Base-by-base conservation (phyloP, 53 echinoderm and acorn worm species). In the Temnopleurus reevesii region DNA sequence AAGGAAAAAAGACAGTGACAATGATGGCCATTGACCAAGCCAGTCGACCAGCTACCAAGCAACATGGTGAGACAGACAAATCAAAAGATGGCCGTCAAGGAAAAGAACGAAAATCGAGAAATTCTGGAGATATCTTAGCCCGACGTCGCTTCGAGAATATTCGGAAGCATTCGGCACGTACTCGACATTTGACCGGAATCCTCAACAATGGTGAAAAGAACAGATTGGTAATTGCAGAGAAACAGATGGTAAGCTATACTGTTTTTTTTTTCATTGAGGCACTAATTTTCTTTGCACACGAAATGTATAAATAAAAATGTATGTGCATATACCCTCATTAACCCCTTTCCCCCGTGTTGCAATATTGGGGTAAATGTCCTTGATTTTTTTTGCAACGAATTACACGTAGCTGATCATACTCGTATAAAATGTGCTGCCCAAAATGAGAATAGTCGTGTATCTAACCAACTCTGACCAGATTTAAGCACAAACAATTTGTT, bases 201-300 rank as follows among this genome's bases (percentile, higher is more conserved):
- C 45, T 95, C 53, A 95, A 95, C 89, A 91, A 89, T 12, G 93
- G 92, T 6, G 92, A 93, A 84, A 94, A 92, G 89, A 94, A 92
- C 71, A 87, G 94, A 47, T 53, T 94, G 28, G 77, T 26, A 4
- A 86, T 90, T 45, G 76, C 61, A 35, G 93, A 95, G 51, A 92
- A 91, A 41, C 94, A 92, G 63, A 89, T 95, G 91, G 46, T 91
- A 79, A 8, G 30, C 19, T 15, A 65, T 35, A 36, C 71, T 18
- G 1, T 12, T 63, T 15, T 63, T 5, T 2, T 31, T 63, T 63
- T 33, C 0, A 15, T 33, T 33, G 15, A 31, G n/a, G n/a, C n/a
- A n/a, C n/a, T n/a, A n/a, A n/a, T n/a, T n/a, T n/a, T n/a, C n/a
- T n/a, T n/a, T n/a, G n/a, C n/a, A n/a, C n/a, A n/a, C n/a, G n/a